Base-by-base conservation (phyloP, 2,888 invertebrate genomes). In the Ichneumoninae sp. region DNA sequence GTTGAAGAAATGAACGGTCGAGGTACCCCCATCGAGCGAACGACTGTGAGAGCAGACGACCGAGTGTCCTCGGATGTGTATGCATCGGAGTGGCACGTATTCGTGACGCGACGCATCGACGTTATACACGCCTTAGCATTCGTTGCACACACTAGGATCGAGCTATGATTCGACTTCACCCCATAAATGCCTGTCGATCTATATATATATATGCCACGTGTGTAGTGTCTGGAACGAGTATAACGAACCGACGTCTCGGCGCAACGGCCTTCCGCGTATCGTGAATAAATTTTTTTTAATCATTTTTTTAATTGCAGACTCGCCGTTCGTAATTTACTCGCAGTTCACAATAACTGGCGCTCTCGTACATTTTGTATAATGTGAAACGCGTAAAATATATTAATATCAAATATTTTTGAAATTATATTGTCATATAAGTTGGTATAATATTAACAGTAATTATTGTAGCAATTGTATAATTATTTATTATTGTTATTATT, bases 1-100 rank as follows among this genome's bases (percentile, higher is more conserved):
- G 78, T 62, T 69, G 72, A 82, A 78, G 82, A 74, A 78, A 72
- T 33, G 78, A 82, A 68, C 60, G 82, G 77, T 68, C 54, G 77
- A 16, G 22, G 57, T 22, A 57, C 5, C 44, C 44, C 44, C 44
- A 44, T 44, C 44, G 16, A 26, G 57, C 57, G 7, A 13, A 26
- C 22, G 57, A 57, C 22, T 57, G 57, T 13, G 57, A 57, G 57
- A 57, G 57, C 22, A 57, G 57, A 57, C 57, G 57, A 26, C 26
- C 57, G 57, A 22, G 57, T 10, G 10, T 57, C 26, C 26, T 57
- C 57, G 26, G 30, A 30, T 16, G 4, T 16, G 6, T 33, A 62
- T 62, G 62, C 33, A 62, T 36, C 62, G 62, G 16, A 4, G 19
- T 71, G 8, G n/a, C 30, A 13, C 26, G n/a, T 54, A 57, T 57